Base-by-base conservation (phyloP, 2,113 vertebrate species). In the Ariopsis seemanni region DNA sequence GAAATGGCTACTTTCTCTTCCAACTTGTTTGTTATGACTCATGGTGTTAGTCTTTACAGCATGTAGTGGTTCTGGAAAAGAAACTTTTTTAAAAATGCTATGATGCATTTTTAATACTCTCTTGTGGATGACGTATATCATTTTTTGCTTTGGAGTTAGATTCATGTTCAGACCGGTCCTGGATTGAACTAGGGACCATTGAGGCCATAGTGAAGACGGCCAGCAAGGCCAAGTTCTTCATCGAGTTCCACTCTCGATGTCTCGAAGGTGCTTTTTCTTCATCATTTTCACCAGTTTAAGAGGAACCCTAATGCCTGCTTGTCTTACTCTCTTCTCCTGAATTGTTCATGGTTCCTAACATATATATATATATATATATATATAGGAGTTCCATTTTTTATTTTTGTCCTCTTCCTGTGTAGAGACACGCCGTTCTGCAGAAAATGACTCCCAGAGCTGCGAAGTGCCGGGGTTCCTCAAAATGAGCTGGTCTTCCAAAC, bases 161-260 rank as follows among this genome's bases (percentile, higher is more conserved):
- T 27, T 91, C 93, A 0, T 71, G 89, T 88, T 78, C 92, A 0
- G 94, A 96, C 87, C 94, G 89, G 91, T 93, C 96, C 84, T 95
- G 94, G 93, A 95, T 97, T 22, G 96, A 97, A 90, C 93, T 97
- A 17, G 96, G 96, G 88, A 94, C 94, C 71, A 90, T 97, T 0
- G 97, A 98, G 88, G 95, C 93, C 86, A 97, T 97, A 8, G 94
- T 97, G 88, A 98, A 96, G 91, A 97, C 97, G 0, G 88, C 94
- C 11, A 96, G 96, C 93, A 95, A 95, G 89, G 96, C 96, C 88
- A 96, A 96, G 92, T 97, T 96, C 92, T 97, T 96, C 92, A 96
- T 97, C 25, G 96, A 97, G 90, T 96, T 97, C 85, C 92, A 96
- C 85, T 97, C 97, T 8, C 91, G 93, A 85, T 97, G 96, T 89